These are phyloP conservation scores for Condylura cristata DNA, from an alignment of 2,113 vertebrate genomes.

Conservation along the genomic window DNA sequence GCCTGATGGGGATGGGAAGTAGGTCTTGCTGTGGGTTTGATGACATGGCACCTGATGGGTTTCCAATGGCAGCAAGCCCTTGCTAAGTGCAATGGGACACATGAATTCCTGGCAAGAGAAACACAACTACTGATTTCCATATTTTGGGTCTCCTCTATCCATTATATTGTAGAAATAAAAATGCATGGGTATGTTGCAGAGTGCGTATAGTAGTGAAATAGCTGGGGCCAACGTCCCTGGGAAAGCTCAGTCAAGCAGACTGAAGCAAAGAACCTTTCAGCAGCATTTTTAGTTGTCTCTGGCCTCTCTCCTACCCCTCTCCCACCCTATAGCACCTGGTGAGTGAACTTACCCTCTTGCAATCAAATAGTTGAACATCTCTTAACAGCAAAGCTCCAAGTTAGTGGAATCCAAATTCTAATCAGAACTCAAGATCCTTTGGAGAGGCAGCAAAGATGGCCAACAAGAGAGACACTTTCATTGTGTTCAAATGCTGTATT, in stretches of 20 bases:
- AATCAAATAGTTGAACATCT: conserved; percentile 75
- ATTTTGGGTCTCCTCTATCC: neutral
- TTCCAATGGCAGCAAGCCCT: neutral
- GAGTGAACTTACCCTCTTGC: conserved; percentile 63
- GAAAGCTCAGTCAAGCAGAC: neutral
- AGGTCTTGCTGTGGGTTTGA: neutral
- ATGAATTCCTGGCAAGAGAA: neutral
- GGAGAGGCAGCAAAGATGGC: neutral
- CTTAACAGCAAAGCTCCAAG: conserved; percentile 63
- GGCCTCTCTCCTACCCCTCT: neutral
- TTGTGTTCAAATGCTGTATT: neutral
- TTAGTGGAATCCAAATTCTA: conserved; percentile 57
- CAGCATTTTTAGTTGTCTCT: conserved; percentile 70
- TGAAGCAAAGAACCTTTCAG: conserved; percentile 38
- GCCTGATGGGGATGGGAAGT: neutral
- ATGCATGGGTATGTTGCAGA: neutral
- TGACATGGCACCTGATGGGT: neutral
- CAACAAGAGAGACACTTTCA: neutral
- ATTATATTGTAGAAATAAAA: neutral
- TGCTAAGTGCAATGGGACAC: neutral
- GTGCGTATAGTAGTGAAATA: neutral
- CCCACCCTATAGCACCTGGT: neutral
- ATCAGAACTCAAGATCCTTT: conserved; percentile 44
- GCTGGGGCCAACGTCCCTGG: neutral
- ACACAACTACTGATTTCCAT: neutral